Conservation (phyloP, 2,113 vertebrate species). For the Apteryx owenii region DNA sequence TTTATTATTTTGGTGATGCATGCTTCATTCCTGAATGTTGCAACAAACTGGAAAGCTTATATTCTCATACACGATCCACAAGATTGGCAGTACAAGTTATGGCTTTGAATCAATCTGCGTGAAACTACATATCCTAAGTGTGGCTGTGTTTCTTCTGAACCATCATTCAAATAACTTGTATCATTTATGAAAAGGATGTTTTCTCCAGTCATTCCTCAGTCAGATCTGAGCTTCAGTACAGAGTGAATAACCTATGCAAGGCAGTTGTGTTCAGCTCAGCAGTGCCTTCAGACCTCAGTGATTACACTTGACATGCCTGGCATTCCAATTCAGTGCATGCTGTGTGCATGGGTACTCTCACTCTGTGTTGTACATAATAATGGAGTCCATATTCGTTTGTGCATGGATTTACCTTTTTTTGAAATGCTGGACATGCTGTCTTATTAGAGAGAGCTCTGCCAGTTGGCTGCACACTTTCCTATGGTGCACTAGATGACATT, state of each 20-base stretch:
- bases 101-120: not conserved
- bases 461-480: not conserved
- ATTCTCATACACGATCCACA: not conserved
- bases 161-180: not conserved
- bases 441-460: not conserved
- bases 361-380: not conserved
- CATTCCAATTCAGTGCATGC: not conserved
- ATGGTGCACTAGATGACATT: not conserved
- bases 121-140: not conserved
- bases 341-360: not conserved
- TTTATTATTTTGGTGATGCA: constrained; percentile 41
- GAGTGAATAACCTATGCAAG: not conserved
- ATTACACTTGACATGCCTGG: not conserved
- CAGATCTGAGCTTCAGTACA: not conserved
- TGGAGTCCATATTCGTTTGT: not conserved
- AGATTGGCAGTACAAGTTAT: not conserved
- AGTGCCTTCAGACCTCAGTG: not conserved
- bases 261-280: not conserved
- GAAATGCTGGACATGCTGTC: not conserved
- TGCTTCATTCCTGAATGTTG: not conserved
- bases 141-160: not conserved
- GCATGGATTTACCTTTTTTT: not conserved
- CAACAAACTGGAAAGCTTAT: constrained; percentile 13
- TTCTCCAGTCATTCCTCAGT: not conserved
- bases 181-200: not conserved